Evolutionary conservation across 2,113 vertebrate genomes (phyloP).

Genomic region (Geococcyx californianus): DNA sequence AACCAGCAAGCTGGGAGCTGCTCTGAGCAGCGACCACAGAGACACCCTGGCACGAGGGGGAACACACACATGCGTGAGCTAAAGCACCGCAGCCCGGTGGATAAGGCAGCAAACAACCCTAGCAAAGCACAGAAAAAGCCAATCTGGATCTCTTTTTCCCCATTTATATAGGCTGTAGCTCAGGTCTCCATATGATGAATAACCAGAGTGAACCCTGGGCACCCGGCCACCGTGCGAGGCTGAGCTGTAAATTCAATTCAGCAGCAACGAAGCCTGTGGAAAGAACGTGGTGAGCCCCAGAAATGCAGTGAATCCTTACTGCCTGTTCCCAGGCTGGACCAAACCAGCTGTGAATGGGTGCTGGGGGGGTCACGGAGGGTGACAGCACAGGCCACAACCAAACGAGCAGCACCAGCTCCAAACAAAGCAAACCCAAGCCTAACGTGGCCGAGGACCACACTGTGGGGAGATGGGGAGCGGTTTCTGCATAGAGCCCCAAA

Average conservation of each 20-base stretch:
- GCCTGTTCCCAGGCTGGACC: background rate
- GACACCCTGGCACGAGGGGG: fast-evolving
- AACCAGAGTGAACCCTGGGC: background rate
- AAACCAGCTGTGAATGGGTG: background rate
- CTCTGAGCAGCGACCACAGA: fast-evolving
- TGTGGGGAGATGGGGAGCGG: fast-evolving
- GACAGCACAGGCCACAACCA: background rate
- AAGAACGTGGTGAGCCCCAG: background rate
- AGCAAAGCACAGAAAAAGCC: background rate
- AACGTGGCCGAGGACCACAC: fast-evolving
- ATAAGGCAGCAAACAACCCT: background rate
- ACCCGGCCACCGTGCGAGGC: background rate
- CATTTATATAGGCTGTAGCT: background rate
- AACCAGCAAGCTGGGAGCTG: fast-evolving
- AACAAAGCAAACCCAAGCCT: background rate
- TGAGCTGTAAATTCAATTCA: background rate
- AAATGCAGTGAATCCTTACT: background rate
- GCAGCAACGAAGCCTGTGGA: background rate
- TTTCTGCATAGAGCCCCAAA: fast-evolving
- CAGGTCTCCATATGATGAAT: background rate
- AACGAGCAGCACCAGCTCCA: background rate
- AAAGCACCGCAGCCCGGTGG: background rate
- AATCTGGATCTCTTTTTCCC: background rate
- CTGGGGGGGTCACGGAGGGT: background rate
- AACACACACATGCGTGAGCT: fast-evolving